Evolutionary conservation across 2,888 invertebrate species (phyloP).

Genomic region (Muschampia plurimacula): DNA sequence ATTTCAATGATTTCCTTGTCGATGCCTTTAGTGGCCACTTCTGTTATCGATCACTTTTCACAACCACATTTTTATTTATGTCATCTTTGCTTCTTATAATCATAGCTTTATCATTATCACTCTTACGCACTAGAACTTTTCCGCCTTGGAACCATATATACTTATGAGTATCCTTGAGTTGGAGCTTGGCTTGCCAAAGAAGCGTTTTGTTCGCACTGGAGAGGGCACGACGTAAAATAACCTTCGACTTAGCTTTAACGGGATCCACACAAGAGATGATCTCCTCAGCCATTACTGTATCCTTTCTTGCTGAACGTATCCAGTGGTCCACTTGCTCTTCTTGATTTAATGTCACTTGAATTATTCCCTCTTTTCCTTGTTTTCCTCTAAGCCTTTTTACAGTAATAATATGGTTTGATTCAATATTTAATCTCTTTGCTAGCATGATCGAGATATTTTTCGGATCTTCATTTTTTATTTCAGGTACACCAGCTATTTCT

Average conservation of each 20-base stretch:
- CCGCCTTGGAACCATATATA: constrained; percentile 39
- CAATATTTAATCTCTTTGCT: background rate
- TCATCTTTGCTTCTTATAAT: constrained; percentile 10
- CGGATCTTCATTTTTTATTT: constrained; percentile 10
- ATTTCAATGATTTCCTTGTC: background rate
- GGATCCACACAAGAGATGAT: background rate
- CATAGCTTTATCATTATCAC: constrained; percentile 28
- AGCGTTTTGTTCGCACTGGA: constrained; percentile 25
- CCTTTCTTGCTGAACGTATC: constrained; percentile 16
- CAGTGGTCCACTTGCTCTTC: constrained; percentile 1
- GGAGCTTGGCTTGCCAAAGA: constrained; percentile 33
- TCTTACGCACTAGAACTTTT: constrained; percentile 12
- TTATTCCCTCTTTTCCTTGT: constrained; percentile 11
- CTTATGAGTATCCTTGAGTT: constrained; percentile 29
- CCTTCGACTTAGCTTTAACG: background rate
- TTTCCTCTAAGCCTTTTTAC: constrained; percentile 14
- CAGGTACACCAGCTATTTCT: constrained; percentile 24
- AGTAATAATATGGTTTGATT: background rate
- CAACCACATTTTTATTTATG: background rate
- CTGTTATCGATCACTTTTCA: background rate
- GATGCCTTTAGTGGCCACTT: background rate
- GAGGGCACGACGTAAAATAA: constrained; percentile 23
- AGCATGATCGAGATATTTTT: background rate
- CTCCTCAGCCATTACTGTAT: background rate
- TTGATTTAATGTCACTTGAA: background rate